phyloP scores from a whole-genome alignment of 2,888 invertebrate species.

The Tetragonula carbonaria region DNA sequence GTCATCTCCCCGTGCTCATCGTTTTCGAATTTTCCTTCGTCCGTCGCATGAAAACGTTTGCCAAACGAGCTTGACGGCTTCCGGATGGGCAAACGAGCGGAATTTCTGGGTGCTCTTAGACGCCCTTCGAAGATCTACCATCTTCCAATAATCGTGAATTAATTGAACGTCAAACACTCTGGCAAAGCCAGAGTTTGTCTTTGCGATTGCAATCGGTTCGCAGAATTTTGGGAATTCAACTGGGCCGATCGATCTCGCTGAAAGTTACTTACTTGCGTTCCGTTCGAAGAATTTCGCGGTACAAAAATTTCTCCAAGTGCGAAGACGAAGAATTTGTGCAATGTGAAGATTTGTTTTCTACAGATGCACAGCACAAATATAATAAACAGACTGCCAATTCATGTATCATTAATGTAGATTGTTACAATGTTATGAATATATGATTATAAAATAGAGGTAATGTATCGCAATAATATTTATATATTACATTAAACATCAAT shows the following conservation, averaged over 20 bases:
- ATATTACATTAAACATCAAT: too few relatives aligned
- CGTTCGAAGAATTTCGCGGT: not conserved
- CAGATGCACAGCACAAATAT: too few relatives aligned
- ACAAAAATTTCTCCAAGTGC: not conserved
- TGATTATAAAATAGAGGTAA: too few relatives aligned
- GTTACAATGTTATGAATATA: too few relatives aligned
- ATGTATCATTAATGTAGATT: too few relatives aligned
- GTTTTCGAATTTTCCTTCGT: conserved; percentile 2
- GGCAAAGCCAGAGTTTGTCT: not conserved
- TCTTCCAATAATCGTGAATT: conserved; percentile 10
- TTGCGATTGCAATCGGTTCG: not conserved
- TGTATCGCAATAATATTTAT: too few relatives aligned
- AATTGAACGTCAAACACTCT: conserved; percentile 19
- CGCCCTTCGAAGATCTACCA: too few relatives aligned
- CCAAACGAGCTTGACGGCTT: not conserved
- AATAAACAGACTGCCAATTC: too few relatives aligned
- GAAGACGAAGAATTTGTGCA: too few relatives aligned
- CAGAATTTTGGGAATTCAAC: not conserved
- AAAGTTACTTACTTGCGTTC: conserved; percentile 7
- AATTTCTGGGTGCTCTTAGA: not conserved
- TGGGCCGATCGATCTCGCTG: not conserved
- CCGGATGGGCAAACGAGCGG: not conserved
- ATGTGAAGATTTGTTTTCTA: too few relatives aligned
- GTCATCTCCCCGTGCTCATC: not conserved
- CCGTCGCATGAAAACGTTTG: not conserved